These are phyloP conservation scores for Stichopus chloronotus DNA, from an alignment of 35 echinoderm and acorn worm genomes.

Conservation along the genomic window DNA sequence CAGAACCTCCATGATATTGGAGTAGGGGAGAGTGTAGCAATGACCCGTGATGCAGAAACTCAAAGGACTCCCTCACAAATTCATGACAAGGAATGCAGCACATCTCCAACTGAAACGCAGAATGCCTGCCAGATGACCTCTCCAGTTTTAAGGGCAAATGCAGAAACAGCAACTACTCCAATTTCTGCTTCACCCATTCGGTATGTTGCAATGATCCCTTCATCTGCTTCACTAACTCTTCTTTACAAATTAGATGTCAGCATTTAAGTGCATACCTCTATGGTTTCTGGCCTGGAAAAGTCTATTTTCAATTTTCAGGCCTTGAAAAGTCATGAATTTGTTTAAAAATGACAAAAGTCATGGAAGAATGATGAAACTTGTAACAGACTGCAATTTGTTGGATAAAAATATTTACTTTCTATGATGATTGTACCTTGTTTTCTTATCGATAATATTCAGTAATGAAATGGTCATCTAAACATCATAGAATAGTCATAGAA, in stretches of 20 bases:
- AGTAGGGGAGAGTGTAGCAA: slow-evolving; percentile 12
- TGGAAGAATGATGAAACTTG: too few species aligned
- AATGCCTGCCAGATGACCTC: not conserved
- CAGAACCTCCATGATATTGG: not conserved
- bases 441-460: too few species aligned
- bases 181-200: not conserved
- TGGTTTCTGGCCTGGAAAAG: not conserved
- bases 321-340: too few species aligned
- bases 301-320: too few species aligned
- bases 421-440: too few species aligned
- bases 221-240: not conserved
- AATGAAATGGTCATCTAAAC: too few species aligned
- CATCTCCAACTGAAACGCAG: not conserved
- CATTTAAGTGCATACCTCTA: not conserved
- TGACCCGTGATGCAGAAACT: not conserved
- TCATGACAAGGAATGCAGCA: slow-evolving; percentile 14
- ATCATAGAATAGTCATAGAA: too few species aligned
- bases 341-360: too few species aligned
- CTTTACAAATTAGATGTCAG: not conserved
- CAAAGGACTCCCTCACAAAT: slow-evolving; percentile 19
- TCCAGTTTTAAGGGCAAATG: slow-evolving; percentile 9
- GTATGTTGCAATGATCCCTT: not conserved
- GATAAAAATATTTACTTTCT: too few species aligned
- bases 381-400: too few species aligned
- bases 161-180: slow-evolving; percentile 6